Conservation (phyloP, 1,140 invertebrate genomes). For the Panagrolaimus sp. region DNA sequence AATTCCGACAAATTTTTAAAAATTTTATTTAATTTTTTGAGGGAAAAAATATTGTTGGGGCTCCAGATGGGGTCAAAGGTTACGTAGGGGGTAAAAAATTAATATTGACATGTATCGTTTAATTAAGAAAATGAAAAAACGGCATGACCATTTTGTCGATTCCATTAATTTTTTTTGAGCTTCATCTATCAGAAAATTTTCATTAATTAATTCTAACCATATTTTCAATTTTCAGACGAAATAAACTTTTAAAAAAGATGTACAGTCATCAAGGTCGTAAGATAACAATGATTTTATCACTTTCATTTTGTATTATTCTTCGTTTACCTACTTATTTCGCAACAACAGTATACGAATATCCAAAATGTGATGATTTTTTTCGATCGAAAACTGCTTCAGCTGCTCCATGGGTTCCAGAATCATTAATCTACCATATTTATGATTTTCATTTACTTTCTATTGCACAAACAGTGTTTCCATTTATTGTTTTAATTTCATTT, state of each 20-base stretch:
- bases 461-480: conserved; percentile 50
- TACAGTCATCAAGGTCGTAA: background rate
- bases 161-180: no score
- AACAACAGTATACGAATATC: conserved; percentile 32
- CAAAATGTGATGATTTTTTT: conserved; percentile 36
- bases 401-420: conserved; percentile 29
- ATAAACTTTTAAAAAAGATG: background rate
- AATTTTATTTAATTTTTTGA: no score
- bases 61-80: no score
- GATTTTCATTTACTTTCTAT: conserved; percentile 51
- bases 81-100: no score
- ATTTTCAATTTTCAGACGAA: conserved; percentile 8
- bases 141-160: no score
- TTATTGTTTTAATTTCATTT: conserved; percentile 44
- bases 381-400: conserved; percentile 30
- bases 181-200: no score
- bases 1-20: no score
- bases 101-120: no score
- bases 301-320: conserved; percentile 24
- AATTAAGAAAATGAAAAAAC: no score
- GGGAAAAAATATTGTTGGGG: no score
- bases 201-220: no score
- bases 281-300: conserved; percentile 22
- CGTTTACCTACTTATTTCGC: conserved; percentile 33
- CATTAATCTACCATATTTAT: conserved; percentile 29